phyloP scores from a whole-genome alignment of 2,113 vertebrate species.

The Tonatia bakeri region DNA sequence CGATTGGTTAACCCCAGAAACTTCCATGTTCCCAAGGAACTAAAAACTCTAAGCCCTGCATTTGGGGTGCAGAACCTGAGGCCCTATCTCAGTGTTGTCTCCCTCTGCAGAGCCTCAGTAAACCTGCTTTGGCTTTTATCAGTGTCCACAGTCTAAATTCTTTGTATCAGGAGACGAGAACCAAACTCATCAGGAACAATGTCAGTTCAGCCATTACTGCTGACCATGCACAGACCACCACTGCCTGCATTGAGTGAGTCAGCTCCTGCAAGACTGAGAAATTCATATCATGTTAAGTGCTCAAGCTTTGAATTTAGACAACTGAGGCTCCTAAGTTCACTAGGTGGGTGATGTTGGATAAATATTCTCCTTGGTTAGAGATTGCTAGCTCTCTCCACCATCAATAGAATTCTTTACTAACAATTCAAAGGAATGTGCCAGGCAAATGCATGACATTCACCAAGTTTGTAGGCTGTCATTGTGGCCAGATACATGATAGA shows the following conservation, averaged over 20 bases:
- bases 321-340: accelerated
- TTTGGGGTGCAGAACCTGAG: no score
- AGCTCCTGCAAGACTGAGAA: not conserved
- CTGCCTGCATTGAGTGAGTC: not conserved
- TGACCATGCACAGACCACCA: not conserved
- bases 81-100: no score
- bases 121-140: no score
- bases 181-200: no score
- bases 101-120: no score
- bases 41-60: no score
- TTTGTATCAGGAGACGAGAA: no score
- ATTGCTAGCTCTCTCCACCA: not conserved
- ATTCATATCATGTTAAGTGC: not conserved
- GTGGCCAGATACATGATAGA: not conserved
- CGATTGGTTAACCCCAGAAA: no score
- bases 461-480: not conserved
- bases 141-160: no score
- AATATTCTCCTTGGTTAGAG: not conserved
- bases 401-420: not conserved
- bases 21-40: no score
- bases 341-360: not conserved
- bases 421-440: not conserved
- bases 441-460: not conserved
- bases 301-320: not conserved
- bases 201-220: not conserved